phyloP scores from a whole-genome alignment of 2,797 vertebrate genomes.

The Cacajao melanocephalus region DNA sequence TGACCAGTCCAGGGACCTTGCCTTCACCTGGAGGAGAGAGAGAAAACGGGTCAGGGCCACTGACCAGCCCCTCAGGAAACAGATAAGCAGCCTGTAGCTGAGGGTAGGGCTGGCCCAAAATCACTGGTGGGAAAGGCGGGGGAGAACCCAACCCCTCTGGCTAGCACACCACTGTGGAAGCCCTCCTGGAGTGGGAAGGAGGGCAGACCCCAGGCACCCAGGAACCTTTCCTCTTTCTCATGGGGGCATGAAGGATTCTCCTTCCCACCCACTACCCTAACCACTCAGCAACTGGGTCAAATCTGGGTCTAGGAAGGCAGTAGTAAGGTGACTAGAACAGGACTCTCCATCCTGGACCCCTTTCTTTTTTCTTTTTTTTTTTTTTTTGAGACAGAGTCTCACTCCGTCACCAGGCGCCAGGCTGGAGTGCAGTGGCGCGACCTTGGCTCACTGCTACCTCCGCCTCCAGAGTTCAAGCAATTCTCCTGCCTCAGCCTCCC shows the following conservation, averaged over 20 bases:
- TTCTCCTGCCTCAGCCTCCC: too few relatives aligned
- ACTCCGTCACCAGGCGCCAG: too few relatives aligned
- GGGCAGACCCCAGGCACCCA: background rate
- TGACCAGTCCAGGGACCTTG: constrained; percentile 19
- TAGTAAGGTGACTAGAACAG: background rate
- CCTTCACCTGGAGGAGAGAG: constrained; percentile 67
- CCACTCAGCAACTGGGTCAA: background rate
- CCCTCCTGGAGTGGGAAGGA: background rate
- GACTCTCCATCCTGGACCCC: background rate
- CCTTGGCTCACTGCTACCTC: too few relatives aligned
- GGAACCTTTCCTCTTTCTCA: background rate
- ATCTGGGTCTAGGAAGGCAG: background rate
- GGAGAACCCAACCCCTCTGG: background rate
- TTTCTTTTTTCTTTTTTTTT: background rate
- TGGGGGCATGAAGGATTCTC: background rate
- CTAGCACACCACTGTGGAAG: background rate
- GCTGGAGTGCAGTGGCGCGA: too few relatives aligned
- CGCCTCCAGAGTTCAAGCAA: too few relatives aligned
- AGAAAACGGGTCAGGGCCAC: constrained; percentile 45
- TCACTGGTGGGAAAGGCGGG: background rate
- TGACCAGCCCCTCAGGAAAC: background rate
- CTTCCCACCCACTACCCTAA: background rate
- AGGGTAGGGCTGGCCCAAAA: background rate
- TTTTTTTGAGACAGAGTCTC: too few relatives aligned
- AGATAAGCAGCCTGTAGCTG: background rate